These are phyloP conservation scores for Calliphora vomitoria DNA, from an alignment of 2,888 invertebrate genomes.

Conservation along the genomic window DNA sequence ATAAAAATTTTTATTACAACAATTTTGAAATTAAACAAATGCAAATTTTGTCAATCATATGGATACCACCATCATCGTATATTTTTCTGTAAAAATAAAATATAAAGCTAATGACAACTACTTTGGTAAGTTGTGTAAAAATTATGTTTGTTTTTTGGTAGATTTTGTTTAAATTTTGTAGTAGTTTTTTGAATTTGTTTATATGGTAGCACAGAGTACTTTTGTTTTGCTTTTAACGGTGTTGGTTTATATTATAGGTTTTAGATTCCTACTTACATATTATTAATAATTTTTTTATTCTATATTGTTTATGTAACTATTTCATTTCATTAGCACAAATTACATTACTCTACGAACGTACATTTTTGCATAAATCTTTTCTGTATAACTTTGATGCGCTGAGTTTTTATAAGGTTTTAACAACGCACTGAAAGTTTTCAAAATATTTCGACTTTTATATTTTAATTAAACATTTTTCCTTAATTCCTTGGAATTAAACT, in stretches of 20 bases:
- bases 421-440: too few relatives aligned
- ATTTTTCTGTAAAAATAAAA: constrained; percentile 52
- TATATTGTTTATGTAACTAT: too few relatives aligned
- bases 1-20: constrained; percentile 26
- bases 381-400: too few relatives aligned
- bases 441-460: too few relatives aligned
- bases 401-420: too few relatives aligned
- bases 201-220: background rate
- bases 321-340: too few relatives aligned
- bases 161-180: constrained; percentile 23
- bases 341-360: too few relatives aligned
- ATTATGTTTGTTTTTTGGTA: constrained; percentile 31
- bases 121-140: constrained; percentile 93
- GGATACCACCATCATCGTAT: constrained; percentile 55
- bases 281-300: too few relatives aligned
- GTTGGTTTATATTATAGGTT: background rate
- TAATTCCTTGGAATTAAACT: too few relatives aligned
- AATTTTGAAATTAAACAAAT: constrained; percentile 50
- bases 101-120: constrained; percentile 98
- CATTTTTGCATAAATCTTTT: too few relatives aligned
- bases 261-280: too few relatives aligned
- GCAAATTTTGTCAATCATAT: constrained; percentile 48
- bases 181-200: background rate
- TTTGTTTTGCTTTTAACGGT: background rate
- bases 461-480: too few relatives aligned